A percentile compares a stretch with the other conserved stretches of the same genome.
These are phyloP conservation scores for Poeciliopsis retropinna DNA, from an alignment of 2,113 vertebrate genomes.

Conservation along the genomic window DNA sequence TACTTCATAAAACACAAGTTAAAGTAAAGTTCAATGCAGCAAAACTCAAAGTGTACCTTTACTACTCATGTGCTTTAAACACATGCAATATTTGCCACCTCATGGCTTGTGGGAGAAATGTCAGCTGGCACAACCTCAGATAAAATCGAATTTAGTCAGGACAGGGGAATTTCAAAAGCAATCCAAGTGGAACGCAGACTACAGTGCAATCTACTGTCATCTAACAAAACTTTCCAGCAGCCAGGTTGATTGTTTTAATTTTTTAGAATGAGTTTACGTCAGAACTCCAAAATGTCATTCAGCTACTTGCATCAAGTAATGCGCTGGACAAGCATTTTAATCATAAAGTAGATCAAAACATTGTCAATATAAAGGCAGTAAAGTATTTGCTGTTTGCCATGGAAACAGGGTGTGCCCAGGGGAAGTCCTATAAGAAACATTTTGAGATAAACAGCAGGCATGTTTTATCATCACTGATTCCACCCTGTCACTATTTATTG, in stretches of 20 bases:
- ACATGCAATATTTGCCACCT: background rate
- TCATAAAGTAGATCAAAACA: background rate
- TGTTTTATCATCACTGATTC: background rate
- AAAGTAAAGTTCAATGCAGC: too few species aligned
- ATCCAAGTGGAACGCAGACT: background rate
- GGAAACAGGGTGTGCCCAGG: background rate
- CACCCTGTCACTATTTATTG: too few species aligned
- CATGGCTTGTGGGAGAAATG: background rate
- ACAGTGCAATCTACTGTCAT: background rate
- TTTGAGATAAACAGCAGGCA: too few species aligned
- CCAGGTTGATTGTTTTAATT: background rate
- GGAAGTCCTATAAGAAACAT: background rate
- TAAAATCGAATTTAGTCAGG: slow-evolving; percentile 11
- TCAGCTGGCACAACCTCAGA: background rate
- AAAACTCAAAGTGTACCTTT: too few species aligned
- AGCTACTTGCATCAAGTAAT: background rate
- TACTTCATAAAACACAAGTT: too few species aligned
- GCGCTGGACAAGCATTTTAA: slow-evolving; percentile 2
- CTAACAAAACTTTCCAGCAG: background rate
- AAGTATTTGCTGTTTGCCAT: slow-evolving; percentile 10
- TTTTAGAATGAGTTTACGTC: background rate
- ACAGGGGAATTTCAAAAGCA: background rate
- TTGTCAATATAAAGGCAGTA: background rate
- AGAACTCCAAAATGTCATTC: background rate
- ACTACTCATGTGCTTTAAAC: background rate